Evolutionary conservation across 1,140 invertebrate genomes (phyloP).

Genomic region (Drosophila grimshawi): DNA sequence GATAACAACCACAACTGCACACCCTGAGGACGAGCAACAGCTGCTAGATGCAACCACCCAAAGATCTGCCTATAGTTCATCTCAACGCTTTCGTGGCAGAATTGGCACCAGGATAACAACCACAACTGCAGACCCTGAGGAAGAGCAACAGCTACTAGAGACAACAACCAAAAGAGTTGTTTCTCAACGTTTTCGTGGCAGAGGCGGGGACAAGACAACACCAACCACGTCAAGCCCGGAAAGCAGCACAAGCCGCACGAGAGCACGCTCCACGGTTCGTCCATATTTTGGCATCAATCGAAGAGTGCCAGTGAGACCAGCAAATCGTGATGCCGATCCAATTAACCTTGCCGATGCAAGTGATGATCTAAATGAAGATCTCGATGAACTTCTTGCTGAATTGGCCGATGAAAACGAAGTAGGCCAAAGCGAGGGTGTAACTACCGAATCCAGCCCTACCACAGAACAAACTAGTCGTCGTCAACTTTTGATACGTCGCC

Average conservation of each 20-base stretch:
- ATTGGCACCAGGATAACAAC: constrained; percentile 6
- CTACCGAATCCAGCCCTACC: not conserved
- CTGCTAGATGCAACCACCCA: not conserved
- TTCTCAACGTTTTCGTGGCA: constrained; percentile 43
- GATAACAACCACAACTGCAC: constrained; percentile 11
- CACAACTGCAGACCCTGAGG: constrained; percentile 1
- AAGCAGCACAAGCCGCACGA: constrained; percentile 3
- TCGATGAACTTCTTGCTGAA: constrained; percentile 20
- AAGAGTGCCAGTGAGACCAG: not conserved
- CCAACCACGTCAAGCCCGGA: not conserved
- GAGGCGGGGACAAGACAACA: constrained; percentile 9
- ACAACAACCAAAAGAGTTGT: not conserved
- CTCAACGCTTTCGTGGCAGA: not conserved
- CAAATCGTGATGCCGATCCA: not conserved
- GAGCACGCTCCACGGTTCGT: not conserved
- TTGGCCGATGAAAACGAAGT: constrained; percentile 12
- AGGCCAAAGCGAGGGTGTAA: not conserved
- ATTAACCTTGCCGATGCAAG: not conserved
- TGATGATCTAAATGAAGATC: not conserved
- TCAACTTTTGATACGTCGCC: constrained; percentile 6
- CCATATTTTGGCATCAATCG: constrained; percentile 1
- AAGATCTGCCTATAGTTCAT: not conserved
- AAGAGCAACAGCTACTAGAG: not conserved
- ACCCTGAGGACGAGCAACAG: not conserved
- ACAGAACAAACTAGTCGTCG: not conserved